A percentile compares a stretch with the other conserved stretches of the same genome.
These are phyloP conservation scores for Galeruca laticollis DNA, from an alignment of 2,888 invertebrate genomes.

Conservation along the genomic window DNA sequence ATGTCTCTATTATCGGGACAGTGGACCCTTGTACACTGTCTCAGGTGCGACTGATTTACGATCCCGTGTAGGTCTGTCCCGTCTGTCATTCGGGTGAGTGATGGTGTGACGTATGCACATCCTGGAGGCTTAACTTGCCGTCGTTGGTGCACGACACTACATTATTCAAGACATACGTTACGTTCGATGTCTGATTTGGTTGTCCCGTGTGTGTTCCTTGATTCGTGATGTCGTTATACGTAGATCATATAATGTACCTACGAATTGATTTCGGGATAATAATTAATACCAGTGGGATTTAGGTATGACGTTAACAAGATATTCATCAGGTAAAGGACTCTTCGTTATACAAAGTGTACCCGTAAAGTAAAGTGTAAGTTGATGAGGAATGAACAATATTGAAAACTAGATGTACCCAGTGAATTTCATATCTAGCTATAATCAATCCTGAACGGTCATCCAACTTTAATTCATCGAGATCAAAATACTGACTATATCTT, in stretches of 20 bases:
- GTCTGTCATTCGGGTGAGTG: conserved; percentile 57
- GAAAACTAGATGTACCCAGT: too few relatives aligned
- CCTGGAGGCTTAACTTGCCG: conserved; percentile 30
- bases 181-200: conserved; percentile 22
- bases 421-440: too few relatives aligned
- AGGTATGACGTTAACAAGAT: background rate
- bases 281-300: background rate
- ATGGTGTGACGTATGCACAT: conserved; percentile 59
- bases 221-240: conserved; percentile 41
- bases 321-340: background rate
- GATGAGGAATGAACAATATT: too few relatives aligned
- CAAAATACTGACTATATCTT: too few relatives aligned
- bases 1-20: conserved; percentile 65
- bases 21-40: conserved; percentile 62
- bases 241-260: conserved; percentile 21
- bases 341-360: background rate
- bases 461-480: too few relatives aligned
- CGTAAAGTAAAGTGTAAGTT: too few relatives aligned
- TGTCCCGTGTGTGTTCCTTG: conserved; percentile 35
- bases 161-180: conserved; percentile 49
- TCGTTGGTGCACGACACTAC: conserved; percentile 32
- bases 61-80: conserved; percentile 48
- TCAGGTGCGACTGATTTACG: conserved; percentile 66
- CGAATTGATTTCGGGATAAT: background rate
- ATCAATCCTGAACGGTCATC: too few relatives aligned